Base-by-base conservation (phyloP, 2,113 vertebrate genomes). In the Cromileptes altivelis region DNA sequence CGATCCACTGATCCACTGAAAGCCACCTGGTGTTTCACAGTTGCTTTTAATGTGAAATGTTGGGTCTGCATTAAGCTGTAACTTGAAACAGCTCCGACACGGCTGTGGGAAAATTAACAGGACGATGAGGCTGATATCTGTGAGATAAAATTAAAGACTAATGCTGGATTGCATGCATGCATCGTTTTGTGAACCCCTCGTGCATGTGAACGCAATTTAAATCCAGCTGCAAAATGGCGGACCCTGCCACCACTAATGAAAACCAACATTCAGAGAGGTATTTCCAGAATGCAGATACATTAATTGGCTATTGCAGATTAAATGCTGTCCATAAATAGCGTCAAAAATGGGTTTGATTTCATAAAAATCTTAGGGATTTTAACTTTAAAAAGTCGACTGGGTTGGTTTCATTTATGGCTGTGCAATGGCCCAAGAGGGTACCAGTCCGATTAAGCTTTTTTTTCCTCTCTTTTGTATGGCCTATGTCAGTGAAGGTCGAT, bases 371-470 rank as follows among this genome's bases (percentile, higher is more conserved):
- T 80, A 78, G 72, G 61, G 86, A 82, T 83, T 83, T 63, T 3
- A 65, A 78, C 68, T 82, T 86, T 23, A 15, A 77, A 68, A 56
- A 56, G 64, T 80, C 70, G 8, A 14, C 42, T 72, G 47, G n/a
- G 56, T 47, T 69, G 80, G 82, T 68, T 88, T 86, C 73, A 67
- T 77, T 67, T 53, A 67, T 45, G 63, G 72, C 88, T 82, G 70
- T 86, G 78, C 74, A 80, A 79, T 47, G 58, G 78, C 81, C 78
- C 86, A 63, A n/a, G 53, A 88, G 90, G 89, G 90, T 90, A 91
- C 91, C 93, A 93, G 87, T 93, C 89, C 42, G 25, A 92, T 92
- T 85, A 95, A 94, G 92, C 91, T 95, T 87, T 85, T 79, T 42
- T 81, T 78, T 45, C 30, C 47, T 70, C 70, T 61, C 75, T 75